Percentiles rank a stretch among this genome's conserved stretches.
Evolutionary conservation across 2,113 vertebrate species (phyloP).

Genomic region (Phycodurus eques): DNA sequence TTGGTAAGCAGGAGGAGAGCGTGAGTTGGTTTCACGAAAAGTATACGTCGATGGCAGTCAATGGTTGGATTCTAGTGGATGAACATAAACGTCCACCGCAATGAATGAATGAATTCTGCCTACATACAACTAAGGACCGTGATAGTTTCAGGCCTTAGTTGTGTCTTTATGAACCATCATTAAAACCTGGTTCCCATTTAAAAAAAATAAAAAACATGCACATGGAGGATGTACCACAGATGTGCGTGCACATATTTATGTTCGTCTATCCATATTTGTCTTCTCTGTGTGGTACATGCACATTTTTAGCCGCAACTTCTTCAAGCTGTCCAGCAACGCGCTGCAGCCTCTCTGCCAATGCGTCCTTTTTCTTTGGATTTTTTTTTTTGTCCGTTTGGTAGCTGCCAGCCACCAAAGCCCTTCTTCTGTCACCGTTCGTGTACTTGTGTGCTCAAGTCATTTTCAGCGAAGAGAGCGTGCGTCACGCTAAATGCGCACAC

Average conservation of each 20-base stretch:
- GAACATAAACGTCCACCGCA: too few species aligned
- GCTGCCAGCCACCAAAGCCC: neutral
- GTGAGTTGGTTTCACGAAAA: too few species aligned
- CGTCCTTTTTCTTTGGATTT: too few species aligned
- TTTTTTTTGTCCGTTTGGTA: neutral
- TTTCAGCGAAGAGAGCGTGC: neutral
- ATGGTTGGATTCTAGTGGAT: too few species aligned
- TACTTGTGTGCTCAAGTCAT: neutral
- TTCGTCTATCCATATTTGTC: conserved; percentile 29
- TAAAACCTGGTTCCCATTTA: too few species aligned
- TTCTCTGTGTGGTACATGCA: conserved; percentile 44
- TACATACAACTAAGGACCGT: too few species aligned
- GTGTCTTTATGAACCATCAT: too few species aligned
- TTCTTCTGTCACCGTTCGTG: neutral
- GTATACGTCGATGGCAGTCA: too few species aligned
- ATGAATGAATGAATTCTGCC: too few species aligned
- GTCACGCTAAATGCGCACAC: conserved; percentile 1
- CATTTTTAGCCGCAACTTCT: conserved; percentile 20
- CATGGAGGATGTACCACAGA: neutral
- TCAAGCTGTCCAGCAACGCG: conserved; percentile 6
- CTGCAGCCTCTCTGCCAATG: too few species aligned
- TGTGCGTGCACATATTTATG: conserved; percentile 5
- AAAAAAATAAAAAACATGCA: too few species aligned
- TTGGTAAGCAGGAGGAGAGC: neutral
- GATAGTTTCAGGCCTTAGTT: too few species aligned